Base-by-base conservation (phyloP, 2,797 vertebrate genomes). In the Bovichtus diacanthus region DNA sequence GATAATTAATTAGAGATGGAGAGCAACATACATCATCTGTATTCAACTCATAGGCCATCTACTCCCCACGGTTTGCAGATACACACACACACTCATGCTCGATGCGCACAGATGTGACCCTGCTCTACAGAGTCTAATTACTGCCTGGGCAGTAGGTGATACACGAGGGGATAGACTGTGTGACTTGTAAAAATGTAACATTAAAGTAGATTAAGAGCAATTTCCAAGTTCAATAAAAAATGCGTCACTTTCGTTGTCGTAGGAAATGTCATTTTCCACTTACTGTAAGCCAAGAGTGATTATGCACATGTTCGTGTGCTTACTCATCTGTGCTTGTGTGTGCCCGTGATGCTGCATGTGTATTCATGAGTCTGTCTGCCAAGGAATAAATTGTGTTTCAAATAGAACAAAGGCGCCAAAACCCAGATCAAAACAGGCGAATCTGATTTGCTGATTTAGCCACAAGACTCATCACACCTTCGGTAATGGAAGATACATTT, bases 111-210 rank as follows among this genome's bases (percentile, higher is more conserved):
- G 43, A 70, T 63, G 72, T 78, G 50, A 82, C 34, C 58, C 39
- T 23, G 23, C 47, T 91, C 90, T 80, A 90, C 4, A 15, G 87
- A 81, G 90, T 69, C 78, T 84, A 76, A 90, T 93, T 91, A 93
- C 38, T 51, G 44, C 51, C 56, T 16, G 8, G 7, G 21, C 27
- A 47, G 51, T 46, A 78, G 60, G 60, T 65, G 43, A 23, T 43
- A 58, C 36, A 62, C 39, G 54, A 72, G 62, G 8, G 29, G 34
- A 25, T 44, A 50, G 19, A 72, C 49, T n/a, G 21, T 58, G 13
- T 41, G 54, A 54, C 55, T 60, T 55, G 72, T 12, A 62, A 34
- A 43, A 56, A 31, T 44, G 29, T 61, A 56, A 72, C 41, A 62
- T 81, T 36, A 59, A 67, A 78, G 74, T 54, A 29, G 7, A 60